Evolutionary conservation across 2,797 vertebrate genomes (phyloP), one percentile per base, ranked within the genome.

Genomic region (Mus caroli): DNA sequence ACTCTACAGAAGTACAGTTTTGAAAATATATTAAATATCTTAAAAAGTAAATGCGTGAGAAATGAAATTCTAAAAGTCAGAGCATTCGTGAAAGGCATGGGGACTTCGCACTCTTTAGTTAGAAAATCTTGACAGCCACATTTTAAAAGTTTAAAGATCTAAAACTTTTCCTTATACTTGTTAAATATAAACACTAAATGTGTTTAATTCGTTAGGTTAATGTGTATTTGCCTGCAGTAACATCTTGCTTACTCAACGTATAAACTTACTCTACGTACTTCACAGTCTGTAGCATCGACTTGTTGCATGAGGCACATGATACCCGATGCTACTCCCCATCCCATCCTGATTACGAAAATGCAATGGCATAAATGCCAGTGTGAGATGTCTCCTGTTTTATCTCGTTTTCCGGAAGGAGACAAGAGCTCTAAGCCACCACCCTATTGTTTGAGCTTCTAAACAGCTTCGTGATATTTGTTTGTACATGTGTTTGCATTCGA

Each of bases 1-100:
- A 80, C 4, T 78, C 71, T 64, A 92, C 69, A 93, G 40, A 76
- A 76, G 73, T 76, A 43, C 67, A 31, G n/a, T 77, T 94, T 89
- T 75, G 12, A 92, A 95, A 82, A 85, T 24, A 84, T 56, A 43
- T 73, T 87, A 96, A 93, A 91, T 83, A 71, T 82, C 54, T 91
- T 4, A 20, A 26, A 43, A 84, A 95, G 40, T 75, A 88, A 94
- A 10, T 50, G 86, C 14, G 40, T 67, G 4, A 78, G 11, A 9
- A 46, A 50, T n/a, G 92, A 95, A 95, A 88, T n/a, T 34, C 54
- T 92, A 85, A 92, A 69, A 69, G 12, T 69, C 58, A 78, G 8
- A 52, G 2, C 34, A 58, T 17, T 62, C 46, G n/a, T 50, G 80
- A 93, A 84, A 64, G 76, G 73, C 26, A 67, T 52, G 40, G 19